Evolutionary conservation across 2,797 vertebrate genomes (phyloP).

Genomic region (Helostoma temminkii): DNA sequence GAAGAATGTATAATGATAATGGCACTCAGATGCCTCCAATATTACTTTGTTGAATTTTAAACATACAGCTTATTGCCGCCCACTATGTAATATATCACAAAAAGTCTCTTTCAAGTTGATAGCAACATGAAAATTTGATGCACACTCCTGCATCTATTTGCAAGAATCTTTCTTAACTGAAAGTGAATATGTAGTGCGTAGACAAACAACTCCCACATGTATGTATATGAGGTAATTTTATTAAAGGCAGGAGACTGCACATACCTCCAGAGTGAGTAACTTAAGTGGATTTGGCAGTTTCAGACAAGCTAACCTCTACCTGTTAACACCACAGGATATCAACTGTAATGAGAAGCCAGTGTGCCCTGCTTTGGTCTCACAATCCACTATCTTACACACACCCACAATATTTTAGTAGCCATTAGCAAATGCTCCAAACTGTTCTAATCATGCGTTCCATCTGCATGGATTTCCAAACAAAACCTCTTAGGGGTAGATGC

Average conservation of each 20-base stretch:
- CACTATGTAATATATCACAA: conserved; percentile 20
- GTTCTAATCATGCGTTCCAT: conserved; percentile 18
- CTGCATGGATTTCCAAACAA: conserved; percentile 32
- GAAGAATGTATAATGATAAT: conserved; percentile 45
- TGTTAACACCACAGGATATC: conserved; percentile 58
- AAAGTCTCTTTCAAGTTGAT: conserved; percentile 54
- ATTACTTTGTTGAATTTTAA: conserved; percentile 33
- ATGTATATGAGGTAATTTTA: conserved; percentile 52
- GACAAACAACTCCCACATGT: conserved; percentile 47
- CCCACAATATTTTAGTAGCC: conserved; percentile 6
- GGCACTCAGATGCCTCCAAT: conserved; percentile 26
- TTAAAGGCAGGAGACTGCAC: conserved; percentile 29
- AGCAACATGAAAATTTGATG: conserved; percentile 67
- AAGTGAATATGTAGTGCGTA: conserved; percentile 60
- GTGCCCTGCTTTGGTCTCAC: conserved; percentile 24
- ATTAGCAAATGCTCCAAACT: conserved; percentile 6
- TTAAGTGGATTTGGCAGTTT: conserved; percentile 50
- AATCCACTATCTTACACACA: conserved; percentile 15
- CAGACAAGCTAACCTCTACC: conserved; percentile 49
- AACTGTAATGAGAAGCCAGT: conserved; percentile 48
- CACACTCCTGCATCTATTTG: conserved; percentile 43
- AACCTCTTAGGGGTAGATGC: conserved; percentile 11
- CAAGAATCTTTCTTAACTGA: conserved; percentile 34
- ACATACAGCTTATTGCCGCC: conserved; percentile 26
- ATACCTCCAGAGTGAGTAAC: conserved; percentile 29